These are phyloP conservation scores for Drosophila subsilvestris DNA, from an alignment of 2,888 invertebrate species.

Conservation along the genomic window DNA sequence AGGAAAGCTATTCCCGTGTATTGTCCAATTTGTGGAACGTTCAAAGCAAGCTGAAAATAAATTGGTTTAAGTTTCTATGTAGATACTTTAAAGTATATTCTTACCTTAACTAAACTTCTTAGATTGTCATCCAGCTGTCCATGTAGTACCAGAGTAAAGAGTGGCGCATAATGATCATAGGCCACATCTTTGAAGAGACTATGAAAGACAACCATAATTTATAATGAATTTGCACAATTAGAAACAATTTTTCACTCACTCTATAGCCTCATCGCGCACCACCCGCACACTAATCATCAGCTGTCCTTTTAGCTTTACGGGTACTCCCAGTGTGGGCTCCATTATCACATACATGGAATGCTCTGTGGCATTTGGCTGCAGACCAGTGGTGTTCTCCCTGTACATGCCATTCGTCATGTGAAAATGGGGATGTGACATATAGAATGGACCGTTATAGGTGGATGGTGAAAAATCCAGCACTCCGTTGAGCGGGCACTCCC, in stretches of 20 bases:
- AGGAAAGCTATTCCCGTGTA: conserved; percentile 68
- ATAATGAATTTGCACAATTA: background rate
- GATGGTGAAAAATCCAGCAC: conserved; percentile 89
- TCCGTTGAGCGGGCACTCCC: conserved; percentile 85
- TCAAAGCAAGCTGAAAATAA: conserved; percentile 62
- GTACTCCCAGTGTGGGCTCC: conserved; percentile 91
- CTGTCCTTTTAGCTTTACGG: conserved; percentile 88
- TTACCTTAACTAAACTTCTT: conserved; percentile 62
- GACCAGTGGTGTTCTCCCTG: conserved; percentile 86
- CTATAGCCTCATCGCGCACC: conserved; percentile 84
- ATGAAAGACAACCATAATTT: background rate
- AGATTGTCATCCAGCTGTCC: conserved; percentile 57
- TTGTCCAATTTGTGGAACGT: conserved; percentile 61
- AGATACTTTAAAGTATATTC: background rate
- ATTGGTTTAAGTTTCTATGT: background rate
- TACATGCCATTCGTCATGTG: conserved; percentile 89
- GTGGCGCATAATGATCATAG: conserved; percentile 74
- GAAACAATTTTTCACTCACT: conserved; percentile 84
- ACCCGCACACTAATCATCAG: conserved; percentile 89
- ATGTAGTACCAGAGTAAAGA: conserved; percentile 51
- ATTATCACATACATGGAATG: conserved; percentile 89
- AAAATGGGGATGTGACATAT: conserved; percentile 92
- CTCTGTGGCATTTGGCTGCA: conserved; percentile 86
- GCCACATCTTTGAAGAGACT: conserved; percentile 67
- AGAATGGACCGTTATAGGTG: conserved; percentile 91